Evolutionary conservation across 37 sponge, comb jelly and placozoan genomes (phyloP), one percentile per base, ranked within the genome.

Genomic region (Tethya wilhelma): DNA sequence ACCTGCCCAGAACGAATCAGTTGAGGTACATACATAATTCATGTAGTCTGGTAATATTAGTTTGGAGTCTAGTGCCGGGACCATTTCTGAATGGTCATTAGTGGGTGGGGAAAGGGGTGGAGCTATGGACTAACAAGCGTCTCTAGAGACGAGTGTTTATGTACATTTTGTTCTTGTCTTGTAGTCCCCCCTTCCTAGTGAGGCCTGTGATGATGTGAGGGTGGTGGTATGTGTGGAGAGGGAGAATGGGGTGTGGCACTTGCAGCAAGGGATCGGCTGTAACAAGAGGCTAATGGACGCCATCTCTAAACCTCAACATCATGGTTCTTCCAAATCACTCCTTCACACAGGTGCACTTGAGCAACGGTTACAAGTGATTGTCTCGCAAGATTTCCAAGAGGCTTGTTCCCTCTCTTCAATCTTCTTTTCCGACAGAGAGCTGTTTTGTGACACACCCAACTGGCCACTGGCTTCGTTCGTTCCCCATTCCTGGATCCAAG

Each of bases 401-500:
- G 93, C 85, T 25, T 79, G 74, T 46, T 20, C 44, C 20, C 62
- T 82, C 0, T 9, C 74, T 0, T 67, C 75, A 8, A 36, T 84
- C 31, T 80, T 92, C 66, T 92, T 92, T 58, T 66, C 63, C 22
- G 89, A 84, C 46, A 87, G 84, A 67, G 93, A 92, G 36, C 77
- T 92, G 23, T 92, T 87, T 55, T 49, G 60, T 31, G 89, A 87
- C 65, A 37, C 78, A 3, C n/a, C 30, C 7, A 62, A 29, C 38
- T 75, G 82, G 73, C 14, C 59, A 1, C 43, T 84, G 5, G 26
- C 63, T n/a, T 29, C 73, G 20, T 79, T 71, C 33, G 36, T 88
- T 0, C 89, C 85, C 29, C 73, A 79, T 33, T 14, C 81, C 38
- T 87, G 86, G 86, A 26, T 62, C 9, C 60, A 71, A 7, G 86